phyloP scores from a whole-genome alignment of 2,888 invertebrate species.

The Nebria brevicollis region DNA sequence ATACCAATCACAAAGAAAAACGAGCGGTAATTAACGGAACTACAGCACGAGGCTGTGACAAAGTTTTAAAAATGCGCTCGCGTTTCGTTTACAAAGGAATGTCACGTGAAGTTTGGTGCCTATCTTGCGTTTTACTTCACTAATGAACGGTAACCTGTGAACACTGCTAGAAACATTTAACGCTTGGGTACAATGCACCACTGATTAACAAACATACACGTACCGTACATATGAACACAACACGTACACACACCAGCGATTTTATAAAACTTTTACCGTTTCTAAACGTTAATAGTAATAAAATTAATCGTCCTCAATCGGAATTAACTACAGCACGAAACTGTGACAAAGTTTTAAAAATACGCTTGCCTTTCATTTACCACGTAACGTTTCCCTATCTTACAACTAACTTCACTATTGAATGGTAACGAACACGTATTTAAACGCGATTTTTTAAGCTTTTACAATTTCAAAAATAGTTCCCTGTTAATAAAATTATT shows the following conservation, averaged over 20 bases:
- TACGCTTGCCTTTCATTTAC: not conserved
- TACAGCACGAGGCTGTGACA: conserved; percentile 21
- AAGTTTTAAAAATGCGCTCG: conserved; percentile 14
- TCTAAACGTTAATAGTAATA: too few species aligned
- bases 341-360: conserved; percentile 19
- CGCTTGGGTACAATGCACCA: not conserved
- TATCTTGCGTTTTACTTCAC: not conserved
- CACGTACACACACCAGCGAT: not conserved
- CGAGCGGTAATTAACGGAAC: conserved; percentile 37
- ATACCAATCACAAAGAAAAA: conserved; percentile 37
- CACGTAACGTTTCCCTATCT: not conserved
- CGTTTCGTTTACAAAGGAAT: not conserved
- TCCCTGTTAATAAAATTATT: too few species aligned
- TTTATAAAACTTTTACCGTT: not conserved
- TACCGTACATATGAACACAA: not conserved
- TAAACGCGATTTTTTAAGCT: too few species aligned
- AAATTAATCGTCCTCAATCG: too few species aligned
- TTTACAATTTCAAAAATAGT: too few species aligned
- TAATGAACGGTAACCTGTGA: conserved; percentile 1
- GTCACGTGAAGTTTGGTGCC: conserved; percentile 5
- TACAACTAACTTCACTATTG: not conserved
- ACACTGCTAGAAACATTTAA: not conserved
- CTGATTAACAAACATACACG: not conserved
- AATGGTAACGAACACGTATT: not conserved
- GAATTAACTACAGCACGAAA: conserved; percentile 19